Evolutionary conservation across 2,797 vertebrate genomes (phyloP).

Genomic region (Falco rusticolus): DNA sequence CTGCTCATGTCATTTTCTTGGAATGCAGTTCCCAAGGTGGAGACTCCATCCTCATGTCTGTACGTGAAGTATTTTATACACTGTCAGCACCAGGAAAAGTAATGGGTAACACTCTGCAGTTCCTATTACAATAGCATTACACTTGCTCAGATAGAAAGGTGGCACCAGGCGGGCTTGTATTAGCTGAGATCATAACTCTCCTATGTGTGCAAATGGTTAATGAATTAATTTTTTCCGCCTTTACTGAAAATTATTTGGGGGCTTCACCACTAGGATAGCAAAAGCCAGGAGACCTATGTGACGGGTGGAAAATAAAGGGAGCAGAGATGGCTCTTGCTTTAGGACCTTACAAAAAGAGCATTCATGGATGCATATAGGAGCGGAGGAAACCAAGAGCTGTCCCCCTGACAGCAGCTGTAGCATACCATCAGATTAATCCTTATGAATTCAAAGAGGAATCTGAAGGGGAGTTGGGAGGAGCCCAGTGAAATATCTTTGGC

Average conservation of each 20-base stretch:
- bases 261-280: background rate
- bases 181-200: background rate
- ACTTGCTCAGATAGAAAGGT: background rate
- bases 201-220: background rate
- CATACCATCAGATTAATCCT: background rate
- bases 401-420: background rate
- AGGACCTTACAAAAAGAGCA: background rate
- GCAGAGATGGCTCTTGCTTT: background rate
- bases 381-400: slow-evolving; percentile 10
- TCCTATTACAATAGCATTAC: background rate
- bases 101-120: background rate
- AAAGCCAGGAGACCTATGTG: background rate
- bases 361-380: background rate
- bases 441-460: slow-evolving; percentile 21
- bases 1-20: slow-evolving; percentile 9
- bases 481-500: background rate
- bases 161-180: rapidly evolving
- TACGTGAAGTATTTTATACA: background rate
- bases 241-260: background rate
- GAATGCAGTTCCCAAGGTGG: slow-evolving; percentile 1
- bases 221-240: background rate
- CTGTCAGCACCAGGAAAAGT: background rate
- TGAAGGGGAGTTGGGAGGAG: background rate
- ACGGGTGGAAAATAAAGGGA: background rate
- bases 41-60: background rate